phyloP scores from a whole-genome alignment of 2,113 vertebrate species.

The Sialia sialis region DNA sequence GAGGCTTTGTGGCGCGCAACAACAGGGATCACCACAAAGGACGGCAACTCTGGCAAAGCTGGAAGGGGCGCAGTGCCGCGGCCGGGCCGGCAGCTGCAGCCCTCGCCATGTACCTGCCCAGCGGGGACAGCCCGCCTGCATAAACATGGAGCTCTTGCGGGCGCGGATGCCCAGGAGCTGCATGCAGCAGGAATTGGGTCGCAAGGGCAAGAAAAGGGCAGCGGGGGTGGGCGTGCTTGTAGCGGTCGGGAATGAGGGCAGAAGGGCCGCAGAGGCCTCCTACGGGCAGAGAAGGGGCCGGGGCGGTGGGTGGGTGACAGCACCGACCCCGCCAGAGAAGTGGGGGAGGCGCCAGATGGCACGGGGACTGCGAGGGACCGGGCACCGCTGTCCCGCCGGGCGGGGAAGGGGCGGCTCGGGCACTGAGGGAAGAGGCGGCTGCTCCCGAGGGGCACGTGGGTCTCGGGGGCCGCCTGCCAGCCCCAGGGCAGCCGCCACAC shows the following conservation, averaged over 20 bases:
- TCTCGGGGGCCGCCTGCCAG: too few relatives aligned
- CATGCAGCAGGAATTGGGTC: not conserved
- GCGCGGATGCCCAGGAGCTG: too few relatives aligned
- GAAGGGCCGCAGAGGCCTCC: not conserved
- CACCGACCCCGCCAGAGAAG: not conserved
- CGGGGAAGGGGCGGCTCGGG: not conserved
- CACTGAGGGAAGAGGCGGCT: not conserved
- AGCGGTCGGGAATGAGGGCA: not conserved
- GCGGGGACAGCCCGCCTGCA: not conserved
- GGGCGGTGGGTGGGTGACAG: fast-evolving
- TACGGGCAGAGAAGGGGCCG: not conserved
- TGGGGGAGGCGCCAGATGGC: fast-evolving
- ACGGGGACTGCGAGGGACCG: fast-evolving
- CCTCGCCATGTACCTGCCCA: not conserved
- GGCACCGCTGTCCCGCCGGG: too few relatives aligned
- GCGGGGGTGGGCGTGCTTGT: not conserved
- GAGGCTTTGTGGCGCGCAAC: not conserved
- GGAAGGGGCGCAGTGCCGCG: not conserved
- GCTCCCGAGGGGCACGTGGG: not conserved
- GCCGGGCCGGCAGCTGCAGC: not conserved
- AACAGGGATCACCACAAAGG: not conserved
- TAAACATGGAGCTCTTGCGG: fast-evolving
- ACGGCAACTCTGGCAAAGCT: not conserved
- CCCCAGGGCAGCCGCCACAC: fast-evolving
- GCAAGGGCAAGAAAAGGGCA: not conserved